Evolutionary conservation across 1,140 invertebrate genomes (phyloP).

Genomic region (Pemphigus obesinymphae): DNA sequence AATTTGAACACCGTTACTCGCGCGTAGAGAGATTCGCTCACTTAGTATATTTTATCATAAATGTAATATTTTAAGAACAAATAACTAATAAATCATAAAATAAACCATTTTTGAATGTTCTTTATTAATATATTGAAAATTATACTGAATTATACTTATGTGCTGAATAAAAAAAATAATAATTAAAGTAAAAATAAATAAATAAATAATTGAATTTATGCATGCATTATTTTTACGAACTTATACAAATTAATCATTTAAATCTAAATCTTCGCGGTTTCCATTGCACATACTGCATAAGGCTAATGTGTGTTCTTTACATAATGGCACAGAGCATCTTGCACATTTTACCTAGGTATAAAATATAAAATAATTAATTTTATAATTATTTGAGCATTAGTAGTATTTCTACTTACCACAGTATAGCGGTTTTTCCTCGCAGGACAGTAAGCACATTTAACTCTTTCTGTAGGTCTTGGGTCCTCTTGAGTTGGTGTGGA

Average conservation of each 20-base stretch:
- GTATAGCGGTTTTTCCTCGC: conserved; percentile 26
- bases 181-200: too few relatives aligned
- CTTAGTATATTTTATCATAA: neutral
- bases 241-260: neutral
- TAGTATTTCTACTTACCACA: neutral
- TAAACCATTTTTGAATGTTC: neutral
- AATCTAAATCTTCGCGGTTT: neutral
- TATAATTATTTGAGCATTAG: neutral
- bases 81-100: neutral
- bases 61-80: neutral
- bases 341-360: neutral
- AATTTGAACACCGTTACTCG: neutral
- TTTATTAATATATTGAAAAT: too few relatives aligned
- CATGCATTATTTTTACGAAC: neutral
- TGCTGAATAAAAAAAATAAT: neutral
- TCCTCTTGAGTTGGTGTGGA: neutral
- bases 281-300: neutral
- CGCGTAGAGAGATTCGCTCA: conserved; percentile 5
- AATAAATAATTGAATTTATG: too few relatives aligned
- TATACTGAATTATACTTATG: too few relatives aligned
- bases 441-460: conserved; percentile 25
- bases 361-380: neutral
- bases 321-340: neutral
- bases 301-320: conserved; percentile 3
- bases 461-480: neutral